Evolutionary conservation across 2,888 invertebrate species (phyloP), one percentile per base, ranked within the genome.

Genomic region (Colletes collaris): DNA sequence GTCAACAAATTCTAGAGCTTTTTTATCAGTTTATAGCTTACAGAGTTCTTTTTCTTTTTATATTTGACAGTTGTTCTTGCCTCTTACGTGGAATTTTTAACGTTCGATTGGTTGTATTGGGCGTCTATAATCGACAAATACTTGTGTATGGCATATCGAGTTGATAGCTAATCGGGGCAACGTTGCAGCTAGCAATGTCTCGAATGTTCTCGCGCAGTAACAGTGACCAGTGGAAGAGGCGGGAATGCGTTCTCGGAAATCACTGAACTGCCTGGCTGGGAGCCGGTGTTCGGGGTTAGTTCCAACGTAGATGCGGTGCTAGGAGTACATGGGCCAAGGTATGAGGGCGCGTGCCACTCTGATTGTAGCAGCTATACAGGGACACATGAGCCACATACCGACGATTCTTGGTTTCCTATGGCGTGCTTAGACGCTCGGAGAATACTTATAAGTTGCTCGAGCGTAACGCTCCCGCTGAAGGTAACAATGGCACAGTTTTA

Each of bases 381-480:
- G 83, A 85, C 87, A 87, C 89, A 85, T 84, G 84, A 83, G 80
- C 81, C 81, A 85, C 90, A 90, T 90, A 86, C 89, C 89, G 87
- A 83, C 84, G 87, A 89, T 89, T 89, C 89, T 87, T 86, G 87
- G 85, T 86, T 86, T 86, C 85, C 78, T 86, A 85, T 79, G 76
- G 83, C 87, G 79, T 85, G 83, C 84, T 83, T 85, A 83, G 85
- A 89, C 86, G 86, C 85, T 83, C 82, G 16, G 72, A 64, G 87
- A 89, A 89, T 89, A 89, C 83, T 89, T 89, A 88, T 82, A 81
- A 71, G 74, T 79, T 46, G 60, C 40, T 78, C 73, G 56, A 64
- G 62, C 50, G 74, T 62, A 63, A 46, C 6, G 8, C 58, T 40
- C 4, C 6, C 46, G 44, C 35, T 55, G 0, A 3, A 53, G 16